Evolutionary conservation across 2,113 vertebrate genomes (phyloP).

Genomic region (Oreochromis tanganicae): DNA sequence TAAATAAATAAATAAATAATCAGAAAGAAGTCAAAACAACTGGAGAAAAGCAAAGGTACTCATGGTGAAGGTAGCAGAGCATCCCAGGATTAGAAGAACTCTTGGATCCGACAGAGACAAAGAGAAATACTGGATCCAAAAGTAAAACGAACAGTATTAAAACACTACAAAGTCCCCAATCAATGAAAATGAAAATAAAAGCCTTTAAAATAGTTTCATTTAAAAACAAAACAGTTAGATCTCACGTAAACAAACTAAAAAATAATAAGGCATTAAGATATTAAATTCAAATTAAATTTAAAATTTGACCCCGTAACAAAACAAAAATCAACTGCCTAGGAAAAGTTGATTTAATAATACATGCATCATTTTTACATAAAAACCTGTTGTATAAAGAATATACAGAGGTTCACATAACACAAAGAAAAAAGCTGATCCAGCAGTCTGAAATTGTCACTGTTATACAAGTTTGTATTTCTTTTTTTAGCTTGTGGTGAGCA

Average conservation of each 20-base stretch:
- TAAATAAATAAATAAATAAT: background rate
- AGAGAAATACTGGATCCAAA: rapidly evolving
- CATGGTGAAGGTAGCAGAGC: background rate
- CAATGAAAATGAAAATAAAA: background rate
- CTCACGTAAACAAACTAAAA: background rate
- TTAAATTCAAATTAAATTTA: background rate
- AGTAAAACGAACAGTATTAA: background rate
- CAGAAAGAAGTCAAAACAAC: background rate
- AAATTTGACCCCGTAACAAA: background rate
- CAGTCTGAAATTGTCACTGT: background rate
- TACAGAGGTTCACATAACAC: background rate
- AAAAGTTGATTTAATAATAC: background rate
- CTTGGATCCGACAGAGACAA: background rate
- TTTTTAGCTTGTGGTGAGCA: background rate
- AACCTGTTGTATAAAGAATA: background rate
- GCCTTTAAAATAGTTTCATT: background rate
- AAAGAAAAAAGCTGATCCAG: background rate
- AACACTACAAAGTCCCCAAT: background rate
- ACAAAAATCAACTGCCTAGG: background rate
- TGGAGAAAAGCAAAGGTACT: background rate
- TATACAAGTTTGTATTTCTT: background rate
- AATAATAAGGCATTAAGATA: background rate
- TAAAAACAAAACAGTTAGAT: background rate
- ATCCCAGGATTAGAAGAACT: background rate
- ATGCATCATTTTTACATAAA: rapidly evolving